Conservation (phyloP, 2,797 vertebrate genomes). For the Myotis pilosus region DNA sequence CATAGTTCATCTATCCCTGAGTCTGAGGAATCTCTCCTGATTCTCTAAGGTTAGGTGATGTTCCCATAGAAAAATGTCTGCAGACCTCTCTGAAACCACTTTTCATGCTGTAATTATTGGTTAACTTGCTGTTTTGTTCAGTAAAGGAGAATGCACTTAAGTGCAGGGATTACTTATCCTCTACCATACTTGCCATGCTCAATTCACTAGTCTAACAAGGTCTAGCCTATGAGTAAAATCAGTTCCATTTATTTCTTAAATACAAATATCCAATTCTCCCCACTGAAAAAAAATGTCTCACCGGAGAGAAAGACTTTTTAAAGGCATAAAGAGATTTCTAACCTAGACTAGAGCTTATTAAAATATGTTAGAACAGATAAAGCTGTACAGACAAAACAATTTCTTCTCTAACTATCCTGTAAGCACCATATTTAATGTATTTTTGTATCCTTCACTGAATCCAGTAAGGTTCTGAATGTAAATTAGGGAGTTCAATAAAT, state of each 20-base stretch:
- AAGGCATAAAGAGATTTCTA: conserved; percentile 27
- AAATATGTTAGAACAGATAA: conserved; percentile 8
- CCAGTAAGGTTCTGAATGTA: background rate
- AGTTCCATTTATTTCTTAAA: conserved; percentile 4
- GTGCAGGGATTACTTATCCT: background rate
- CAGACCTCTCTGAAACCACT: background rate
- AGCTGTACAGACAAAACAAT: background rate
- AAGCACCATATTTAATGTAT: background rate
- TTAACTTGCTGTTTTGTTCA: conserved; percentile 9
- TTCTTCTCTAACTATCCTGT: background rate
- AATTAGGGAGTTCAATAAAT: background rate
- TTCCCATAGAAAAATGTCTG: background rate
- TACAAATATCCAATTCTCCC: background rate
- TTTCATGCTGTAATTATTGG: background rate
- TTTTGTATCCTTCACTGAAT: background rate
- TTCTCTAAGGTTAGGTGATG: background rate
- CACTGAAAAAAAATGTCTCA: background rate
- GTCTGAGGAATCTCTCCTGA: background rate
- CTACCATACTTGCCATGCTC: background rate
- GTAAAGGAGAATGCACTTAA: background rate
- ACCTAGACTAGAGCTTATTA: background rate
- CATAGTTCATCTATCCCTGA: background rate
- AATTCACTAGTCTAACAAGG: background rate
- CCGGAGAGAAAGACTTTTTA: background rate
- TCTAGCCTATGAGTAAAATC: background rate